Evolutionary conservation across 2,888 invertebrate species (phyloP), one percentile per base, ranked within the genome.

Genomic region (Agonopterix heracliana): DNA sequence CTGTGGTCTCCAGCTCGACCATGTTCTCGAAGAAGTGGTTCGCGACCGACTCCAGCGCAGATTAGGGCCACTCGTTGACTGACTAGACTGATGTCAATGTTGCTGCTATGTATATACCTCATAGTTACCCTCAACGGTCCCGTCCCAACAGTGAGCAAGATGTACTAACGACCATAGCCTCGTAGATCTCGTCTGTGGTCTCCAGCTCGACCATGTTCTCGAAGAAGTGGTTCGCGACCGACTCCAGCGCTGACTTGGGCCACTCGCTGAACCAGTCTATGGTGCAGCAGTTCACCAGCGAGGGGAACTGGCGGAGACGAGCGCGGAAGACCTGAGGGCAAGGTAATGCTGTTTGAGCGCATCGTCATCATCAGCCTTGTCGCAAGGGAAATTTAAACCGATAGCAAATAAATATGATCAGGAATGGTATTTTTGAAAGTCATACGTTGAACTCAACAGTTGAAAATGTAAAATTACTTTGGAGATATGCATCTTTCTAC

Each of bases 181-280:
- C 68, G 4, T 94, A 89, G 10, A 93, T 78, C 26, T 90, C 83
- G 0, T 91, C 81, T 0, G 90, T 89, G 0, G 93, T 90, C 44
- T 91, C 87, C 41, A 95, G 82, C 54, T 94, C 92, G 2, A 89
- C 81, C 73, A 96, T 92, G 53, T 92, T 90, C 36, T 84, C 68
- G 60, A 95, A 90, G 69, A 94, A 95, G 71, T 93, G 92, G 42
- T 84, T 78, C 0, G 94, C 94, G n/a, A 95, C 94, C 63, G 96
- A 96, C 89, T 95, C 93, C 26, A 97, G 83, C 0, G 96, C 96
- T 0, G 93, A 91, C 63, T 93, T 92, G 0, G 96, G 96, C 96
- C 96, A 97, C 48, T 93, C 93, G 79, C 94, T 94, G 81, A 96
- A 97, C 97, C 97, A 97, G 79, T 97, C 96, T 59, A 97, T 96